phyloP scores from a whole-genome alignment of 2,797 vertebrate genomes.

The Microtus californicus region DNA sequence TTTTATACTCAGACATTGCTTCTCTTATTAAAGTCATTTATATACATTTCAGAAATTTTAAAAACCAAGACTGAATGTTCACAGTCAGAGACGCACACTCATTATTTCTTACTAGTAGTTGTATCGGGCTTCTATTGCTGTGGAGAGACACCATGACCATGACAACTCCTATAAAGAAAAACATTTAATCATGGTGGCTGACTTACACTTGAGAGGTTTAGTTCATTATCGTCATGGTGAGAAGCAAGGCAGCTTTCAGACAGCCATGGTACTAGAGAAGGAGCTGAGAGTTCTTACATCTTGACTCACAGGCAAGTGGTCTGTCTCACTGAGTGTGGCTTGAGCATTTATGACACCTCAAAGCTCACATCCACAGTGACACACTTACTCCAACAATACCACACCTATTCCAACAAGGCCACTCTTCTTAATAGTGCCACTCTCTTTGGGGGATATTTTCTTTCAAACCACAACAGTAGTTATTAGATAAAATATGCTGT shows the following conservation, averaged over 20 bases:
- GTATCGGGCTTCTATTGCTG: background rate
- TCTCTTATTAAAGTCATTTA: background rate
- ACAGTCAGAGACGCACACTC: background rate
- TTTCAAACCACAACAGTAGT: background rate
- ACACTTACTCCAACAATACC: background rate
- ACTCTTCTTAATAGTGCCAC: background rate
- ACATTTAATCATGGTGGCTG: background rate
- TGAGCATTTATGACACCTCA: background rate
- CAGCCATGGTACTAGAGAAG: background rate
- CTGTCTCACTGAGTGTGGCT: background rate
- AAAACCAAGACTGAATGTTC: background rate
- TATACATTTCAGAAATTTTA: background rate
- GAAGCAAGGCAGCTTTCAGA: background rate
- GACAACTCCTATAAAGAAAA: background rate
- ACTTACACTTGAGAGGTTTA: background rate
- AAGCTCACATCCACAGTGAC: background rate
- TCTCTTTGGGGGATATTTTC: background rate
- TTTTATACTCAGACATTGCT: conserved; percentile 34
- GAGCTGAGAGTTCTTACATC: background rate
- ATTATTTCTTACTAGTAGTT: background rate
- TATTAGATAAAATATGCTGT: background rate
- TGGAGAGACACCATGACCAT: background rate
- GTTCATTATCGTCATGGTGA: background rate
- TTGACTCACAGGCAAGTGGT: background rate
- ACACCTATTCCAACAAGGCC: background rate